Base-by-base conservation (phyloP, 2,797 vertebrate genomes). In the Rhinella marina region DNA sequence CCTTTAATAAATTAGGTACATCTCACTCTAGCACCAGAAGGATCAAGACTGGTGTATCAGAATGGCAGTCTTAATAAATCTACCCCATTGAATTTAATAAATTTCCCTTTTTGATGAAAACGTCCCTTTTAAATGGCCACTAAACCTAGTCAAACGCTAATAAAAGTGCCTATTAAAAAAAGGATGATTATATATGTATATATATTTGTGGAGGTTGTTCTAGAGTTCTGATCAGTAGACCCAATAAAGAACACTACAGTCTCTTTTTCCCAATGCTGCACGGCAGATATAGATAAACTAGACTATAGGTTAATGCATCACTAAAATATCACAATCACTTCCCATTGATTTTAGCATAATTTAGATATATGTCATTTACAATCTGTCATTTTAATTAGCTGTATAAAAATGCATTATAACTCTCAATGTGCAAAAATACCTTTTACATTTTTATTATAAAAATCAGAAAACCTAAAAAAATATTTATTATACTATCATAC, bases 361-460 rank as follows among this genome's bases (percentile, higher is more conserved):
- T 76, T 13, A 50, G 10, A 76, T 59, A 17, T 52, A 77, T n/a
- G 19, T 32, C 41, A 59, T 17, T 25, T 57, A 25, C 50, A 56
- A 29, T 41, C 68, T 59, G 9, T 75, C 13, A 75, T 27, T 75
- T 76, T 7, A 48, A 83, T 70, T 41, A 75, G 21, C n/a, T 59
- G 70, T 84, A 75, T 73, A 84, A 84, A 83, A 84, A 76, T 77
- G 41, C 72, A 9, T 14, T n/a, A 7, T 41, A 57, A 23, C 29
- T 9, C 27, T 32, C 32, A 59, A 29, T 76, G 83, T 85, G 83
- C 56, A 85, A 76, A 76, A 76, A 77, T 77, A 73, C 29, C 19
- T 48, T 84, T n/a, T n/a, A 62, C 83, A 75, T 73, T 75, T 85
- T 25, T 50, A 48, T 25, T 85, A 76, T 61, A 84, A 84, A 85